Evolutionary conservation across 2,113 vertebrate species (phyloP).

Genomic region (Dasyurus viverrinus): DNA sequence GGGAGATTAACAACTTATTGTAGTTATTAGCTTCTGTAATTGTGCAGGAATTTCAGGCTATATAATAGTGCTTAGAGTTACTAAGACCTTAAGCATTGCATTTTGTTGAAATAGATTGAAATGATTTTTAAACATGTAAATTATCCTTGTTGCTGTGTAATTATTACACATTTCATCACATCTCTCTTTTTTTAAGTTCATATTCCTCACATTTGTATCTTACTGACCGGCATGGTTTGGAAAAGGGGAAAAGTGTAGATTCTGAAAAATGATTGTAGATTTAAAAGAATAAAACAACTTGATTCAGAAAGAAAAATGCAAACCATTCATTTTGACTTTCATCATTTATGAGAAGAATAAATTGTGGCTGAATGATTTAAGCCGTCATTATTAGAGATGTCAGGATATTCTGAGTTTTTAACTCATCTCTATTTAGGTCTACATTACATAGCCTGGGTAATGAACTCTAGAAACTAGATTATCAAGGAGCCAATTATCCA

Average conservation of each 20-base stretch:
- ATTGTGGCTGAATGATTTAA: background rate
- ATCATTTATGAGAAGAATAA: background rate
- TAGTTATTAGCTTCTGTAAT: background rate
- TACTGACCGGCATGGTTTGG: slow-evolving; percentile 44
- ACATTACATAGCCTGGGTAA: background rate
- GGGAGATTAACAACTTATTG: background rate
- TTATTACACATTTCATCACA: slow-evolving; percentile 40
- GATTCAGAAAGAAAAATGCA: background rate
- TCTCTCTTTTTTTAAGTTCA: slow-evolving; percentile 42
- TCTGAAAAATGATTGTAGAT: background rate
- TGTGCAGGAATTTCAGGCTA: background rate
- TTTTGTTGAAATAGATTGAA: background rate
- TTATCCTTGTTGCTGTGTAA: slow-evolving; percentile 50
- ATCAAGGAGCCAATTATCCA: background rate
- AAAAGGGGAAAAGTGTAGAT: slow-evolving; percentile 20
- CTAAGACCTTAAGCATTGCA: background rate
- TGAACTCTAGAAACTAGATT: background rate
- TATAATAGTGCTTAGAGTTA: background rate
- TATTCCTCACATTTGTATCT: slow-evolving; percentile 38
- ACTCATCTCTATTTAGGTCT: background rate
- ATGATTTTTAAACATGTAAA: slow-evolving; percentile 24
- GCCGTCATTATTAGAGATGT: background rate
- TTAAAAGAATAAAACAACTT: background rate
- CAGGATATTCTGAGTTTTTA: background rate
- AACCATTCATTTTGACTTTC: background rate